Evolutionary conservation across 2,888 invertebrate species (phyloP).

Genomic region (Tolmerus cingulatus): DNA sequence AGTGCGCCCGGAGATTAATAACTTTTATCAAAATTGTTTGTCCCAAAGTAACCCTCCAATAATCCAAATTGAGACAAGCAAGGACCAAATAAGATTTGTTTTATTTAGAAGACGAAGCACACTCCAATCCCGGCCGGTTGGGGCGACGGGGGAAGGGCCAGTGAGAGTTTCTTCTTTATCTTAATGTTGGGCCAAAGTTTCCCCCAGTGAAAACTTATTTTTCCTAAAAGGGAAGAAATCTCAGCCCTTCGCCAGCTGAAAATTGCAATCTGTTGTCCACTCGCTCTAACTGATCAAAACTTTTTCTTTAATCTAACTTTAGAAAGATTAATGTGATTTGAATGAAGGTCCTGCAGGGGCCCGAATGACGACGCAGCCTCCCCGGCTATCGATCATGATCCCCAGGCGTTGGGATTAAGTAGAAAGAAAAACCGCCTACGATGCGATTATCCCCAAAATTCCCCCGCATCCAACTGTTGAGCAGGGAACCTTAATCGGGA

Average conservation of each 20-base stretch:
- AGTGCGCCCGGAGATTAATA: neutral
- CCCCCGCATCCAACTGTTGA: neutral
- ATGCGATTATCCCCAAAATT: neutral
- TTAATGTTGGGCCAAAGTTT: neutral
- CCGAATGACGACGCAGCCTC: neutral
- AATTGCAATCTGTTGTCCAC: conserved; percentile 26
- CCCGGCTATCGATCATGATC: neutral
- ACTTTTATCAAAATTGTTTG: conserved; percentile 25
- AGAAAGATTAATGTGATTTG: conserved; percentile 27
- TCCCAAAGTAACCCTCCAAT: conserved; percentile 5
- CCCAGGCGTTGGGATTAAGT: neutral
- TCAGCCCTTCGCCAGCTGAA: conserved; percentile 3
- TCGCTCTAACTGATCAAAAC: conserved; percentile 25
- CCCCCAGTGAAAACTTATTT: conserved; percentile 6
- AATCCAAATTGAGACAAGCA: neutral
- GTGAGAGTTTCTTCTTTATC: neutral
- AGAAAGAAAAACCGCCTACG: neutral
- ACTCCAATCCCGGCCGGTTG: neutral
- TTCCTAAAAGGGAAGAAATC: neutral
- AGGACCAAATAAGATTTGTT: conserved; percentile 14
- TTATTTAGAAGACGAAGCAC: neutral
- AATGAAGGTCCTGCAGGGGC: neutral
- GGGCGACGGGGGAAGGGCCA: neutral
- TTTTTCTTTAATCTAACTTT: conserved; percentile 29
- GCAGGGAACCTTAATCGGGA: neutral